A percentile compares a stretch with the other conserved stretches of the same genome.
These are phyloP conservation scores for Menidia menidia DNA, from an alignment of 2,797 vertebrate genomes.

Conservation along the genomic window DNA sequence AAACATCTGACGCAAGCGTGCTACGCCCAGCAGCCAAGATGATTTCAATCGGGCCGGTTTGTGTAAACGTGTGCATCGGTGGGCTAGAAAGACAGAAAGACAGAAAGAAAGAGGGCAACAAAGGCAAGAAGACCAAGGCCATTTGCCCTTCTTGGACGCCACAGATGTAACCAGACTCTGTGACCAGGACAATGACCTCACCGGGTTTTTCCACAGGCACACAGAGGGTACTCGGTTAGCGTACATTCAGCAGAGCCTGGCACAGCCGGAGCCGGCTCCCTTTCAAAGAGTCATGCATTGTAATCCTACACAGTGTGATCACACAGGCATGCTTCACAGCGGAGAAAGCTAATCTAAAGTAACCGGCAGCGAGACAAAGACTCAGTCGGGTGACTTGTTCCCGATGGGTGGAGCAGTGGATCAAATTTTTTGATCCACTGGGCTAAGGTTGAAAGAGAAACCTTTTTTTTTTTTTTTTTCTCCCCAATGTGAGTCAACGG, in stretches of 20 bases:
- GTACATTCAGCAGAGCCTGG: slow-evolving; percentile 67
- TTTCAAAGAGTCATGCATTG: slow-evolving; percentile 73
- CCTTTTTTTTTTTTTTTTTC: slow-evolving; percentile 22
- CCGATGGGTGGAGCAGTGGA: slow-evolving; percentile 37
- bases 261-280: slow-evolving; percentile 62
- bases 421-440: slow-evolving; percentile 47
- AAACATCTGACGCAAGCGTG: slow-evolving; percentile 25
- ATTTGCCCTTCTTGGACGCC: slow-evolving; percentile 61
- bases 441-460: slow-evolving; percentile 42
- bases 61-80: slow-evolving; percentile 1
- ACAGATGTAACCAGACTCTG: slow-evolving; percentile 78
- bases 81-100: slow-evolving; percentile 7
- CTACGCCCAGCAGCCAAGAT: slow-evolving; percentile 3
- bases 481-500: slow-evolving; percentile 35
- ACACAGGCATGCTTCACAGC: slow-evolving; percentile 57
- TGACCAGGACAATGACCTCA: slow-evolving; percentile 79
- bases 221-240: slow-evolving; percentile 44
- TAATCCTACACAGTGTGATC: slow-evolving; percentile 75
- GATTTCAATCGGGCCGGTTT: slow-evolving; percentile 20
- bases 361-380: slow-evolving; percentile 55
- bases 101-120: slow-evolving; percentile 48
- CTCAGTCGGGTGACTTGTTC: slow-evolving; percentile 44
- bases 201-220: slow-evolving; percentile 70
- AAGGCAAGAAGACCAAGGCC: slow-evolving; percentile 54
- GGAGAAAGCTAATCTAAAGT: slow-evolving; percentile 67